Evolutionary conservation across 2,888 invertebrate species (phyloP).

Genomic region (Nineta flava): DNA sequence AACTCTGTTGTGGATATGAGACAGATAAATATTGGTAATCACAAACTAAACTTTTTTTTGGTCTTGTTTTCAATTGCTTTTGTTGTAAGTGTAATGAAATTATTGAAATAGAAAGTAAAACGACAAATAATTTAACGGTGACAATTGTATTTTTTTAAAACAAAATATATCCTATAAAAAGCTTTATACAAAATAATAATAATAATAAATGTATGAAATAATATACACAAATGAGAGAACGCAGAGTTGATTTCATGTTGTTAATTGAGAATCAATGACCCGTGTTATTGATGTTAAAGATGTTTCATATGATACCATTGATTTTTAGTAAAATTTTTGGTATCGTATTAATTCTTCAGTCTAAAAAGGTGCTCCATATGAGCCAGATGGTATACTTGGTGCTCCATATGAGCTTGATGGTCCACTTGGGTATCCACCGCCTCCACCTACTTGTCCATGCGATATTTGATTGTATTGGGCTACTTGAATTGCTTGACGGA

Average conservation of each 20-base stretch:
- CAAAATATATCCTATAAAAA: conserved; percentile 23
- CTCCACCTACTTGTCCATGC: conserved; percentile 19
- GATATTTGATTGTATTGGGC: conserved; percentile 19
- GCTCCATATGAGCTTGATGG: conserved; percentile 30
- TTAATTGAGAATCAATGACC: conserved; percentile 17
- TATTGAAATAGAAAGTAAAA: background rate
- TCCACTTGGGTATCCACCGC: conserved; percentile 30
- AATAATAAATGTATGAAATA: conserved; percentile 14
- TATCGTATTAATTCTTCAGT: conserved; percentile 12
- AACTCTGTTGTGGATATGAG: too few relatives aligned
- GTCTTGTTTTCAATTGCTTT: too few relatives aligned
- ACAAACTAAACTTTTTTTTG: too few relatives aligned
- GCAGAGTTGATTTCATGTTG: conserved; percentile 12
- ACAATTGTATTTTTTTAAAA: conserved; percentile 34
- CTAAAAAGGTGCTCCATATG: conserved; percentile 47
- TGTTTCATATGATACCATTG: conserved; percentile 7
- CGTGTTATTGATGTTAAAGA: conserved; percentile 17
- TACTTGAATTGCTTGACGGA: conserved; percentile 75
- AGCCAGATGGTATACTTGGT: conserved; percentile 44
- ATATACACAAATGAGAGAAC: background rate
- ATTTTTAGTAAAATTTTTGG: too few relatives aligned
- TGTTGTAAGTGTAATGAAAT: too few relatives aligned
- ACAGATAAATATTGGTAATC: too few relatives aligned
- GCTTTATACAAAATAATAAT: conserved; percentile 30
- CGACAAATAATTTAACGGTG: conserved; percentile 24